Evolutionary conservation across 1,140 invertebrate genomes (phyloP), one percentile per base, ranked within the genome.

Genomic region (Plodia interpunctella): DNA sequence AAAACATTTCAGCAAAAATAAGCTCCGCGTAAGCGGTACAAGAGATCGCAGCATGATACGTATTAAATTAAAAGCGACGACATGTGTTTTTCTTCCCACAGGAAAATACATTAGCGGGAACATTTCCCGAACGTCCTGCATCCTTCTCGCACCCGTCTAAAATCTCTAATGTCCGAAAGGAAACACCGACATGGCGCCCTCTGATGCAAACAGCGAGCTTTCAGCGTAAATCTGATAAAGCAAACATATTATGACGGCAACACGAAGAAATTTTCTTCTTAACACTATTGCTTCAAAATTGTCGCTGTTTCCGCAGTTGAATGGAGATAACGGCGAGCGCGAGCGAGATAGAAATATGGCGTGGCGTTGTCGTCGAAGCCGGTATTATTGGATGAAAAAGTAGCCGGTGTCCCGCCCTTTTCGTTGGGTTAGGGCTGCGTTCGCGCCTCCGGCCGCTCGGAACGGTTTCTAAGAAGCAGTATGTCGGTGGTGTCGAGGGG

Each of bases 61-160:
- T 83, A 89, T 89, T 87, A 89, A 87, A 87, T 88, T 87, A 87
- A 89, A 87, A 87, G 80, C 79, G 83, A 81, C 80, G 72, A 89
- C 87, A 89, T 87, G 83, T 89, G 87, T 89, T 89, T 87, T 89
- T 76, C 78, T 87, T 87, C 84, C 84, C 84, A 87, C 80, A 87
- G 83, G 84, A 89, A 89, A 89, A 85, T 82, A 89, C 77, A 89
- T 87, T 89, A 87, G 83, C 78, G 68, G 66, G 66, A 80, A 81
- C 80, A 89, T 87, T 89, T 87, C 78, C 75, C 83, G 77, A 74
- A 32, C 63, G 21, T 63, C 57, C n/a, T 11, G 58, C 61, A 25
- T 84, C 80, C 59, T 65, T 72, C 6, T 80, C 70, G 21, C 65
- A 68, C 78, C 19, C 13, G 49, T 51, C 15, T 35, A n/a, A 30